A percentile compares a stretch with the other conserved stretches of the same genome.
phyloP scores from a whole-genome alignment of 2,113 vertebrate species.

The Coregonus clupeaformis region DNA sequence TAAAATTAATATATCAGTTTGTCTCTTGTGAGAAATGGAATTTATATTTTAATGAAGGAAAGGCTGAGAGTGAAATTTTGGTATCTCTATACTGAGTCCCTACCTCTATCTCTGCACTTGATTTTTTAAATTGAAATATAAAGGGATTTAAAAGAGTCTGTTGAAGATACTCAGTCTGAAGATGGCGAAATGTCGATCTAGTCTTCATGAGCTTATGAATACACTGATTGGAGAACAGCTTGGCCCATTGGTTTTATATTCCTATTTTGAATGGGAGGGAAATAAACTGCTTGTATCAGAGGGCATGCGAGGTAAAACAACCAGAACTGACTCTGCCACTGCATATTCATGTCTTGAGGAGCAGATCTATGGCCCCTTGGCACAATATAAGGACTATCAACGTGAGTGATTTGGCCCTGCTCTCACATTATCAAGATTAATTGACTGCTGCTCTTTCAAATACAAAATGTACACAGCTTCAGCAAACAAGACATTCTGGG shows the following conservation, averaged over 20 bases:
- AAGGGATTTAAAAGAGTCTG: neutral
- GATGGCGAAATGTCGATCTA: neutral
- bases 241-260: constrained; percentile 72
- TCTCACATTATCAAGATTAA: constrained; percentile 86
- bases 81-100: neutral
- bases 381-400: constrained; percentile 82
- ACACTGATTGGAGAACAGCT: constrained; percentile 56
- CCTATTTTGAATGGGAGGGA: constrained; percentile 56
- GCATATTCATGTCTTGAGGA: constrained; percentile 77
- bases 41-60: neutral
- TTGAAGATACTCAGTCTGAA: neutral
- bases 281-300: constrained; percentile 61
- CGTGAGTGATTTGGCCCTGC: constrained; percentile 84
- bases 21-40: neutral
- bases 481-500: constrained; percentile 76
- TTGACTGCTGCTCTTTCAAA: constrained; percentile 78
- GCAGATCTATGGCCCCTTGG: constrained; percentile 81
- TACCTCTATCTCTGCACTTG: neutral
- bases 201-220: constrained; percentile 45
- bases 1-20: neutral
- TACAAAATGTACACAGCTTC: constrained; percentile 63
- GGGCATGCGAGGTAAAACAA: constrained; percentile 54
- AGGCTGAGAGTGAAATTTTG: neutral
- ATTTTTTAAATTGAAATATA: neutral
- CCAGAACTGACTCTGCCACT: constrained; percentile 70